Evolutionary conservation across 2,797 vertebrate genomes (phyloP).

Genomic region (Molossus alvarezi): DNA sequence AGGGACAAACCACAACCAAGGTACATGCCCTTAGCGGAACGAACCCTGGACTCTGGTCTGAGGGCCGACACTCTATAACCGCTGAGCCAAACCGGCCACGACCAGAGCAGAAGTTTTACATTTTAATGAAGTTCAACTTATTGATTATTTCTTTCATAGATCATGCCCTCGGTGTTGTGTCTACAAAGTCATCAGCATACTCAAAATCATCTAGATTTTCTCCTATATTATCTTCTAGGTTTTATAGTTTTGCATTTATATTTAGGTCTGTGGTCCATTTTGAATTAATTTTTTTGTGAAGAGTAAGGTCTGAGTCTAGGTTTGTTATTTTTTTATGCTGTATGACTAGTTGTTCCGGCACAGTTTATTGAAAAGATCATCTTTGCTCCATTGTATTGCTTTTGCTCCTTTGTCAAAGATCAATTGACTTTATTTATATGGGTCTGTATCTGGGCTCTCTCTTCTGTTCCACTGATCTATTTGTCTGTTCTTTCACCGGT

Average conservation of each 20-base stretch:
- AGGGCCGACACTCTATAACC: no score
- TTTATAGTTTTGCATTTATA: constrained; percentile 23
- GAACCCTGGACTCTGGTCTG: no score
- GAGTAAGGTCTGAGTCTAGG: background rate
- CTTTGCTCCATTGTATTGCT: background rate
- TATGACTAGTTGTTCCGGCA: background rate
- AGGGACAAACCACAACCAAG: no score
- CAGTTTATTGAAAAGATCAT: background rate
- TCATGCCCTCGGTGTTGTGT: background rate
- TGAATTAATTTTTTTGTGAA: constrained; percentile 41
- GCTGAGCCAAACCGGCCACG: no score
- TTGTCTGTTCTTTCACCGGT: background rate
- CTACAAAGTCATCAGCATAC: background rate
- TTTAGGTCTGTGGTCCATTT: background rate
- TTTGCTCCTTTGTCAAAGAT: constrained; percentile 42
- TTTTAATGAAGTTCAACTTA: constrained; percentile 45
- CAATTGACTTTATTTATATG: background rate
- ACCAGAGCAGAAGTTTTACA: constrained; percentile 13
- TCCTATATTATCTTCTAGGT: constrained; percentile 7
- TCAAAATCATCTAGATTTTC: constrained; percentile 21
- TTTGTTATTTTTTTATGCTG: constrained; percentile 10
- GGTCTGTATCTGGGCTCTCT: background rate
- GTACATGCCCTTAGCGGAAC: no score
- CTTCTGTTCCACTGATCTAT: background rate
- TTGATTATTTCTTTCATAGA: constrained; percentile 33